phyloP scores from a whole-genome alignment of 2,797 vertebrate genomes.

The Pipistrellus pipistrellus region DNA sequence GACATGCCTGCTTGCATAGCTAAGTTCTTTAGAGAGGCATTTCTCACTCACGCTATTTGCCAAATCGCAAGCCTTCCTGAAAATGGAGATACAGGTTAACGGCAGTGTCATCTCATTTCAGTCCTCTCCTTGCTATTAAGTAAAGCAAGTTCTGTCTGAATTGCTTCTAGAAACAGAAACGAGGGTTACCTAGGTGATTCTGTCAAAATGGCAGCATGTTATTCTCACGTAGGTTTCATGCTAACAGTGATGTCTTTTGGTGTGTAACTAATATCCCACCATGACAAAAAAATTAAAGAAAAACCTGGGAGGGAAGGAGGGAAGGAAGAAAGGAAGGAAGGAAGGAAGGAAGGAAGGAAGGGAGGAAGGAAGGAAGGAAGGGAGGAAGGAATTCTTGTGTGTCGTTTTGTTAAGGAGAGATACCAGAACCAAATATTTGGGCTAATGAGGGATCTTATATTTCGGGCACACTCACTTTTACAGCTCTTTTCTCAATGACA shows the following conservation, averaged over 20 bases:
- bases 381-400: too few species aligned
- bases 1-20: neutral
- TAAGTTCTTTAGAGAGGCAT: constrained; percentile 52
- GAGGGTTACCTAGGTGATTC: constrained; percentile 37
- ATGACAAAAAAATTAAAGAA: neutral
- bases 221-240: neutral
- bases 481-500: neutral
- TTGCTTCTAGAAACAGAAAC: constrained; percentile 61
- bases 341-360: neutral
- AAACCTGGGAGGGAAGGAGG: too few species aligned
- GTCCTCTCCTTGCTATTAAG: constrained; percentile 52
- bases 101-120: constrained; percentile 74
- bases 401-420: neutral
- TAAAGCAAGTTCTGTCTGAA: constrained; percentile 60
- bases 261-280: neutral
- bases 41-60: constrained; percentile 53
- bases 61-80: constrained; percentile 61
- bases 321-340: neutral
- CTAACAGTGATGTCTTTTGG: neutral
- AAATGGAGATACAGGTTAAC: constrained; percentile 76
- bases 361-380: too few species aligned
- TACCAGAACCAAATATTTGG: constrained; percentile 36
- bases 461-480: constrained; percentile 12
- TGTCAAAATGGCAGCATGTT: constrained; percentile 5
- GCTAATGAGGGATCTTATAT: neutral